These are phyloP conservation scores for Gonatopus flavifemur DNA, from an alignment of 1,140 invertebrate genomes.

Conservation along the genomic window DNA sequence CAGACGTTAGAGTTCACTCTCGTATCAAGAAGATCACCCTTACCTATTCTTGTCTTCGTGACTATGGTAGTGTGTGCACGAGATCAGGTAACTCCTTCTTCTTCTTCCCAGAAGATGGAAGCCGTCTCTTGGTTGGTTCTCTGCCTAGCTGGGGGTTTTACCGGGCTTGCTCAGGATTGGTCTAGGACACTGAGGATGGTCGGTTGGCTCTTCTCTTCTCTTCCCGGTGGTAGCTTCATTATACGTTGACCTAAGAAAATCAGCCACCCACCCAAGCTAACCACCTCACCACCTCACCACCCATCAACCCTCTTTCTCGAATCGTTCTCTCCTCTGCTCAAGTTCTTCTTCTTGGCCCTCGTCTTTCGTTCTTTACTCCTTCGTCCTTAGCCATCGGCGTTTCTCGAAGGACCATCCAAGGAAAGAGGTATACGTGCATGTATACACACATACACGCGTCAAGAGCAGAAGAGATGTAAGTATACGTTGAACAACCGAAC, in stretches of 20 bases:
- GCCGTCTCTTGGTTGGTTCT: constrained; percentile 23
- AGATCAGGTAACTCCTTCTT: too few species aligned
- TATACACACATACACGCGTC: too few species aligned
- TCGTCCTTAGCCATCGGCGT: constrained; percentile 26
- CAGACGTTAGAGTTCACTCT: too few species aligned
- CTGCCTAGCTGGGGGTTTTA: constrained; percentile 13
- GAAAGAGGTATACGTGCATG: too few species aligned
- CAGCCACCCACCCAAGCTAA: constrained; percentile 49
- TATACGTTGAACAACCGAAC: constrained; percentile 47
- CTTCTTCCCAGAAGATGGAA: background rate
- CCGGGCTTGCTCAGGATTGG: constrained; percentile 35
- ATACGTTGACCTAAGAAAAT: constrained; percentile 62
- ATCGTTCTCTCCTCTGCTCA: constrained; percentile 16
- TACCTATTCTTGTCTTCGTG: too few species aligned
- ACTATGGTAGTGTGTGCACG: too few species aligned
- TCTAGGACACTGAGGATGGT: constrained; percentile 29
- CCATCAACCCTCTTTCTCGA: constrained; percentile 27
- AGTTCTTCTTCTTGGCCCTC: constrained; percentile 25
- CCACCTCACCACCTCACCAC: constrained; percentile 28
- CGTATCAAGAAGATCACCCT: too few species aligned
- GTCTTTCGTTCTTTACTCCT: constrained; percentile 37
- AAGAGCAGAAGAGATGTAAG: too few species aligned
- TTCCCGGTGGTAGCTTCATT: constrained; percentile 47
- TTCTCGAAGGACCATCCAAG: constrained; percentile 28
- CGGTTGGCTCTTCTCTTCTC: constrained; percentile 27